These are phyloP conservation scores for Clarias laeviceps DNA, from an alignment of 2,797 vertebrate genomes.

Conservation along the genomic window DNA sequence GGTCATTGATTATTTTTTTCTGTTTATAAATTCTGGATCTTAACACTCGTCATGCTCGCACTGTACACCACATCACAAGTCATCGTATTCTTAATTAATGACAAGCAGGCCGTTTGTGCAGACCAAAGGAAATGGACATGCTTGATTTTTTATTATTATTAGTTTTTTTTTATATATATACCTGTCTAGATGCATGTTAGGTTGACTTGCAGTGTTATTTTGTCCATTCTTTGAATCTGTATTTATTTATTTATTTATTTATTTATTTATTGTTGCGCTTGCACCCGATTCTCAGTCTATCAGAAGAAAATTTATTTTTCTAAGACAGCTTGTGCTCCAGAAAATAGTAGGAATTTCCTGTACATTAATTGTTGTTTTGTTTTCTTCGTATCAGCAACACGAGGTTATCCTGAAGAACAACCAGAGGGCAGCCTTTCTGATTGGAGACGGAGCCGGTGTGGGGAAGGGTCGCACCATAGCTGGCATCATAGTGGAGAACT, in stretches of 20 bases:
- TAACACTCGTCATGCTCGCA: not conserved
- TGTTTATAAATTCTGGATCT: no score
- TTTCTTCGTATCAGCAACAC: slow-evolving; percentile 83
- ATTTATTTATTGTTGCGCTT: not conserved
- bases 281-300: not conserved
- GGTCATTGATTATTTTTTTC: no score
- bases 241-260: no score
- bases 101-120: not conserved
- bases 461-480: slow-evolving; percentile 96
- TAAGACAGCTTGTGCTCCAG: not conserved
- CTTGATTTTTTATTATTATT: not conserved
- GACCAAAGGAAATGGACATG: not conserved
- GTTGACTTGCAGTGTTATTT: not conserved
- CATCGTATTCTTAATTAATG: not conserved
- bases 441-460: slow-evolving; percentile 93
- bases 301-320: not conserved
- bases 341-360: not conserved
- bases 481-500: slow-evolving; percentile 94
- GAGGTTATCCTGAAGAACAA: slow-evolving; percentile 91
- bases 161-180: not conserved
- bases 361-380: slow-evolving; percentile 2
- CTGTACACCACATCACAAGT: not conserved
- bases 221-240: not conserved
- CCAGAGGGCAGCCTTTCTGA: slow-evolving; percentile 94
- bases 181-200: not conserved